Base-by-base conservation (phyloP, 2,888 invertebrate species). In the Tenthredo livida region DNA sequence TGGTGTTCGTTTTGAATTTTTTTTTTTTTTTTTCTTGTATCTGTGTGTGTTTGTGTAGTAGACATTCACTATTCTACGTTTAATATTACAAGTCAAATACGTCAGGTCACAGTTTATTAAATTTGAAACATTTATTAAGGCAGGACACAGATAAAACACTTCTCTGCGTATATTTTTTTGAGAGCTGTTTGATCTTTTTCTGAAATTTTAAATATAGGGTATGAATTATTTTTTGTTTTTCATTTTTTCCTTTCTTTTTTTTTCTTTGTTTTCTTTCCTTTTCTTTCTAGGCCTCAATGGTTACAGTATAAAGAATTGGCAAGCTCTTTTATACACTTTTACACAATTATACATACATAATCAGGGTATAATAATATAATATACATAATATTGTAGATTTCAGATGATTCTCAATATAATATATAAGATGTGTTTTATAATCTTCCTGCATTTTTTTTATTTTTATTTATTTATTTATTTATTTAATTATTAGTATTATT, bases 71-170 rank as follows among this genome's bases (percentile, higher is more conserved):
- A 85, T 85, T 85, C 84, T 85, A 86, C 9, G 21, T 70, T 85
- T 86, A 82, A n/a, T 85, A 82, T 85, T 67, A 83, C 70, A 80
- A 82, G 67, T 84, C 72, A 58, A 84, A 86, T 85, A 88, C 86
- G 87, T 89, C 89, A 89, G 89, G 89, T 89, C 88, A 88, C 89
- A 86, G 88, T 87, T 89, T 88, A 87, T 87, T 87, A 88, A 89
- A 89, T 90, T 90, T 88, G 87, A 91, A 90, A 91, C 89, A 90
- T 86, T 87, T 88, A 88, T 37, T 43, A 73, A 84, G 73, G 58
- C 83, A 70, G 83, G 83, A 43, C 67, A 83, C 83, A 70, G 80
- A 80, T 70, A 70, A 84, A 73, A 84, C 72, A 73, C 58, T 84
- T 84, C 84, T 84, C 72, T 73, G 58, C 61, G 37, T 80, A 37